phyloP scores from a whole-genome alignment of 2,888 invertebrate genomes.

The Chymomyza caudatula region DNA sequence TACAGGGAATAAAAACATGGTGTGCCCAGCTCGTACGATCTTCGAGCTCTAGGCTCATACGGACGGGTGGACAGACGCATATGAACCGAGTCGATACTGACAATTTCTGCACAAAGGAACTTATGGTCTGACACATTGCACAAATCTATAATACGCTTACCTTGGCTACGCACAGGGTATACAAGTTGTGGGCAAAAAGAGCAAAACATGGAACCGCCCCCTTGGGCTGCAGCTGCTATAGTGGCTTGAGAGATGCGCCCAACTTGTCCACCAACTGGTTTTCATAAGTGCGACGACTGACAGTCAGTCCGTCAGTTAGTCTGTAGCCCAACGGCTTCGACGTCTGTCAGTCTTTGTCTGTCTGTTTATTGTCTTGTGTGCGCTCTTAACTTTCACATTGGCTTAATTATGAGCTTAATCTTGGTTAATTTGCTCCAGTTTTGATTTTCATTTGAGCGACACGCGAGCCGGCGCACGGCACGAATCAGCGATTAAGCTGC shows the following conservation, averaged over 20 bases:
- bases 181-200: neutral
- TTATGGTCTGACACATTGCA: too few species aligned
- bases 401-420: slow-evolving; percentile 67
- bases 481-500: neutral
- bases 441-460: slow-evolving; percentile 48
- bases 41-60: too few species aligned
- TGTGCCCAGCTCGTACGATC: too few species aligned
- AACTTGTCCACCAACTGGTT: slow-evolving; percentile 50
- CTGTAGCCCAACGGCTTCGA: neutral
- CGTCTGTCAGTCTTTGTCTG: neutral
- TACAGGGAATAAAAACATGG: too few species aligned
- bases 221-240: neutral
- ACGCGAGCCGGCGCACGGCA: slow-evolving; percentile 6
- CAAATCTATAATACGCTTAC: too few species aligned
- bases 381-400: slow-evolving; percentile 64
- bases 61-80: too few species aligned
- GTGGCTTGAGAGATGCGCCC: neutral
- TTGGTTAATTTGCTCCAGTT: slow-evolving; percentile 69
- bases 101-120: too few species aligned
- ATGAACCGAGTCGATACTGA: too few species aligned
- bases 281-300: slow-evolving; percentile 36
- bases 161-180: too few species aligned
- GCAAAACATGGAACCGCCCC: slow-evolving; percentile 4
- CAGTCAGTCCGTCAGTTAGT: too few species aligned
- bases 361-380: slow-evolving; percentile 12